Base-by-base conservation (phyloP, 1,140 invertebrate genomes). In the Pseudomyrmex pallidus region DNA sequence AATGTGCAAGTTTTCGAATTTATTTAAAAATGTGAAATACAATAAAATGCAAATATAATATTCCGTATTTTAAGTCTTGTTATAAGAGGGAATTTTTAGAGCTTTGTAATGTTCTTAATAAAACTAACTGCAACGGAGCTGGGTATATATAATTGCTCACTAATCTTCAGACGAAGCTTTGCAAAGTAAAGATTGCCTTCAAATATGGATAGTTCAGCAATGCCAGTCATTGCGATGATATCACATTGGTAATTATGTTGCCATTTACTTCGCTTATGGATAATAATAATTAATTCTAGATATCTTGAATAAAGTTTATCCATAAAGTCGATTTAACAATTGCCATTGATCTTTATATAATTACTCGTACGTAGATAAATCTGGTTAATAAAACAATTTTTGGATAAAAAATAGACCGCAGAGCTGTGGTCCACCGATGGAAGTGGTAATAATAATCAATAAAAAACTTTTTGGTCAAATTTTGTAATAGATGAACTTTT, bases 121-220 rank as follows among this genome's bases (percentile, higher is more conserved):
- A 85, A 89, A 89, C 86, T 89, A 89, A 89, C 83, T 61, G 66
- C 22, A 59, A 82, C n/a, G 68, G 67, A 88, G 57, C 48, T 80
- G 77, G 83, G 78, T 35, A 35, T 35, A 35, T 35, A 35, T 35
- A 52, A 64, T 88, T 74, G 56, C 78, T 88, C 2, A 83, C 85
- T 88, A 88, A 88, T 54, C 57, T 20, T 52, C 25, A 10, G 56
- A 48, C n/a, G 54, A 72, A 76, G 68, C 48, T 80, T 80, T 8
- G 17, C 66, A 22, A 56, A 52, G 7, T 76, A 22, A 35, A 35
- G 35, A 35, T 67, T 77, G 85, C 54, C 78, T 85, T 66, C 10
- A 74, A 9, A 68, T 9, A 15, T 50, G 68, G 22, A 2, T 78
- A 67, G 25, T 12, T 48, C 62, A 76, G 61, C 50, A 74, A 64